Base-by-base conservation (phyloP, 1,140 invertebrate species). In the Platyura marginata region DNA sequence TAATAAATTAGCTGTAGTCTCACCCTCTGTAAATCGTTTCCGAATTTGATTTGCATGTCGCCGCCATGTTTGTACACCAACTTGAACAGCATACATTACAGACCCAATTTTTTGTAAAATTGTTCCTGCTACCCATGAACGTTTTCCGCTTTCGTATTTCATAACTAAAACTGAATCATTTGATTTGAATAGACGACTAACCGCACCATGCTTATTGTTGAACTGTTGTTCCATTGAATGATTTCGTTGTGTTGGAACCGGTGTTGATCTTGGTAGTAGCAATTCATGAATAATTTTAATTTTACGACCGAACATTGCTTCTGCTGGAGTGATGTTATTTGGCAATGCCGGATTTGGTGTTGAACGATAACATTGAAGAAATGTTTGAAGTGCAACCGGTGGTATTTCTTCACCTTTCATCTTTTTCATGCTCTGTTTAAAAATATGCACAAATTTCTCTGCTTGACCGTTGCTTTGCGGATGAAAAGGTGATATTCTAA, bases 301-400 rank as follows among this genome's bases (percentile, higher is more conserved):
- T 15, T 37, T 8, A 15, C 46, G 46, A 23, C 45, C 32, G 22
- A 40, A 41, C 10, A 46, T 25, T 16, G 40, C 25, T 25, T 46
- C 41, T 15, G 41, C 35, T 19, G 44, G 40, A 1, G 40, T 22
- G 6, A 29, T 8, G 6, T 29, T 29, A 8, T 6, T 8, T 25
- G 40, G 34, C 25, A 6, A 25, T 19, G 41, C 15, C 20, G 23
- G 16, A 21, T 45, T 45, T 34, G 39, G 39, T 11, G 40, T 45
- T 19, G 39, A 41, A n/a, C 42, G 38, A 44, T 44, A 44, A 21
- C 21, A 23, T 33, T 33, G 32, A 8, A 47, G 37, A 41, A 34
- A 41, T 35, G 40, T 43, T 6, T 39, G 32, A 16, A 39, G 21
- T 9, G 40, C 41, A 8, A 8, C 25, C 6, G 6, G 6, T 6